These are phyloP conservation scores for Oreonectes daqikongensis DNA, from an alignment of 2,797 vertebrate genomes.

Conservation along the genomic window DNA sequence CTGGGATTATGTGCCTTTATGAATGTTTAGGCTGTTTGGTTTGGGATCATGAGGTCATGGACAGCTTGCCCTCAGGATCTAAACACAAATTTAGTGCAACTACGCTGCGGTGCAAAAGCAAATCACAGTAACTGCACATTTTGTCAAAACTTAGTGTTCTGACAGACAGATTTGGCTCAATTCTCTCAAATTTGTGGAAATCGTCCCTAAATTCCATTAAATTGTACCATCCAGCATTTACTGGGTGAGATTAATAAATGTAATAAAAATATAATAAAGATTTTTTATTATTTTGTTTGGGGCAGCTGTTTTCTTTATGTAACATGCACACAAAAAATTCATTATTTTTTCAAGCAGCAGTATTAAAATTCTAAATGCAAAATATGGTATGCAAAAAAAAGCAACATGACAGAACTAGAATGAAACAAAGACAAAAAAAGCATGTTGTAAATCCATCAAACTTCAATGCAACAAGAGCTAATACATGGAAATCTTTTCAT, in stretches of 20 bases:
- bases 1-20: constrained; percentile 22
- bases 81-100: not conserved
- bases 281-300: too few relatives aligned
- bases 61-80: not conserved
- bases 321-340: not conserved
- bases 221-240: not conserved
- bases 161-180: not conserved
- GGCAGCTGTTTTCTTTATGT: too few relatives aligned
- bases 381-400: not conserved
- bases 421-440: not conserved
- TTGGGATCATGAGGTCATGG: not conserved
- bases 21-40: constrained; percentile 20
- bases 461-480: not conserved
- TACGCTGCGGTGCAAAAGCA: not conserved
- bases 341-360: not conserved
- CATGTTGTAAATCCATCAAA: not conserved
- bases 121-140: not conserved
- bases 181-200: not conserved
- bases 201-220: not conserved
- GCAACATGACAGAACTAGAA: not conserved
- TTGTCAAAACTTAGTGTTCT: not conserved
- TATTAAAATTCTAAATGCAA: not conserved
- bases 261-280: too few relatives aligned
- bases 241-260: too few relatives aligned
- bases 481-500: not conserved